These are phyloP conservation scores for Papilio machaon DNA, from an alignment of 1,140 invertebrate genomes.

Conservation along the genomic window DNA sequence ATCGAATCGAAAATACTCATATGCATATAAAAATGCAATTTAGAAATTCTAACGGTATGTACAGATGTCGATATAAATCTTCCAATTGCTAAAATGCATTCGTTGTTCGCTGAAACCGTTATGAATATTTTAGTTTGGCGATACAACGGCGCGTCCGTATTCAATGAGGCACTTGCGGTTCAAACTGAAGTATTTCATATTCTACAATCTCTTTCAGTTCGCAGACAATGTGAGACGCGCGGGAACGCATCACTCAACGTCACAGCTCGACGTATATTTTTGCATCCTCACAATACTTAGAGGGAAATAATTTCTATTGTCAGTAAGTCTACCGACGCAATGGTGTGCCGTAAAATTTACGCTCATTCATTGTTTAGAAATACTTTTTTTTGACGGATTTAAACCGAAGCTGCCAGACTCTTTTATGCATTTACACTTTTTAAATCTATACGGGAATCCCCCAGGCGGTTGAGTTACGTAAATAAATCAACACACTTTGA, in stretches of 20 bases:
- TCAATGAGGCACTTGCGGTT: conserved; percentile 73
- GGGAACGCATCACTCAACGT: conserved; percentile 71
- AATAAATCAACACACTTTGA: conserved; percentile 28
- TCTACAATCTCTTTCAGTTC: conserved; percentile 76
- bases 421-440: conserved; percentile 34
- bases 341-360: conserved; percentile 42
- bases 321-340: conserved; percentile 57
- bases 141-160: conserved; percentile 59
- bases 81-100: conserved; percentile 58
- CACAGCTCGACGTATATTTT: conserved; percentile 64
- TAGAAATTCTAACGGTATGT: conserved; percentile 10
- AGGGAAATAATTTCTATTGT: conserved; percentile 70
- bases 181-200: conserved; percentile 79
- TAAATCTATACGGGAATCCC: conserved; percentile 24
- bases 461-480: conserved; percentile 25
- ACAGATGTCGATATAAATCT: conserved; percentile 29
- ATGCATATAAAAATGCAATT: conserved; percentile 32
- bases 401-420: conserved; percentile 31
- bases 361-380: conserved; percentile 43
- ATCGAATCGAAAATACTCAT: not conserved
- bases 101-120: conserved; percentile 58
- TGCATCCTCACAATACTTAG: conserved; percentile 67
- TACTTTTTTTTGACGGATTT: conserved; percentile 36
- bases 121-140: conserved; percentile 75
- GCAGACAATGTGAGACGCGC: conserved; percentile 72